phyloP scores from a whole-genome alignment of 2,888 invertebrate species.

The Palloptera scutellata region DNA sequence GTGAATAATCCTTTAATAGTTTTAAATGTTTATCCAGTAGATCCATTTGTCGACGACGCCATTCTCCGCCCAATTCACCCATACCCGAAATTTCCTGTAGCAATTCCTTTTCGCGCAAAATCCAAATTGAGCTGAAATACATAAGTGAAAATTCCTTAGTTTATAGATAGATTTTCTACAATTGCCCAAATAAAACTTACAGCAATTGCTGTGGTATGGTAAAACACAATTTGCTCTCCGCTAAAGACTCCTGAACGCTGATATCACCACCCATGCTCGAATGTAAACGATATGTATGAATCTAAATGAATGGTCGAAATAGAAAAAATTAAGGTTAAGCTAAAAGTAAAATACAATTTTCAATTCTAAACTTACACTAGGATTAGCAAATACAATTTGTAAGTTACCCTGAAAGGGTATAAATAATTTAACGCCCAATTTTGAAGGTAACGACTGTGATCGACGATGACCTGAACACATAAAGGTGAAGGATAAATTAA shows the following conservation, averaged over 20 bases:
- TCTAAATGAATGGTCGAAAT: conserved; percentile 52
- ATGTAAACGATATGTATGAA: conserved; percentile 85
- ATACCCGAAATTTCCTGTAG: conserved; percentile 88
- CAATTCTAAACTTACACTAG: conserved; percentile 56
- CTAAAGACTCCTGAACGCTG: conserved; percentile 91
- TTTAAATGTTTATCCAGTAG: conserved; percentile 84
- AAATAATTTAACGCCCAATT: conserved; percentile 81
- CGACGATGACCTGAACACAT: conserved; percentile 69
- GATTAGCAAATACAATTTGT: conserved; percentile 78
- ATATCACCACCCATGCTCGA: conserved; percentile 92
- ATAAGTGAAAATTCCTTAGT: neutral
- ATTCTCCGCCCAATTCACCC: conserved; percentile 84
- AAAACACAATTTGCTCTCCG: conserved; percentile 86
- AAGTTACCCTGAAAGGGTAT: conserved; percentile 80
- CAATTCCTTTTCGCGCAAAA: conserved; percentile 87
- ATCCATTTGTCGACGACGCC: conserved; percentile 83
- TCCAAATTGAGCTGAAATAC: conserved; percentile 81
- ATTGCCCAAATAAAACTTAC: conserved; percentile 73
- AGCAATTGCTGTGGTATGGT: conserved; percentile 86
- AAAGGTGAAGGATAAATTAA: neutral
- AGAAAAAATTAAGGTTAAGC: conserved; percentile 3
- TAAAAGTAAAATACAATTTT: neutral
- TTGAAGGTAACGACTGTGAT: conserved; percentile 85
- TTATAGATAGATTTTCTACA: neutral
- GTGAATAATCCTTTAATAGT: conserved; percentile 83